A percentile compares a stretch with the other conserved stretches of the same genome.
These are phyloP conservation scores for Perizoma affinitatum DNA, from an alignment of 2,888 invertebrate genomes.

Conservation along the genomic window DNA sequence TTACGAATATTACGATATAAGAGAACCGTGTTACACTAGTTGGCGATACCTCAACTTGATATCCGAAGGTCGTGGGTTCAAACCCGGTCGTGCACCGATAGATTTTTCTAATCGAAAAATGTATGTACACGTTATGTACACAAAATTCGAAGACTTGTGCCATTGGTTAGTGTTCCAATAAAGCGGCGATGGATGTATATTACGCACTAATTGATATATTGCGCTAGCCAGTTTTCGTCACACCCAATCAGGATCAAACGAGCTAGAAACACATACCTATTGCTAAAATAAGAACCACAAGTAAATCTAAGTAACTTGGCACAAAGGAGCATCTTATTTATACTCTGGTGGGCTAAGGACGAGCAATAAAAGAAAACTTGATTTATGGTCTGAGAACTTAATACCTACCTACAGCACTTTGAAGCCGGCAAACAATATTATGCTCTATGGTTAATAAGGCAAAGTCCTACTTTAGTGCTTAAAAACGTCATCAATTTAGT, in stretches of 20 bases:
- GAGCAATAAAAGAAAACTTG: conserved; percentile 45
- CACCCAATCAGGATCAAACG: conserved; percentile 6
- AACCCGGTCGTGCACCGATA: too few relatives aligned
- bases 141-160: too few relatives aligned
- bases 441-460: conserved; percentile 4
- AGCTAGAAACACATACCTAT: background rate
- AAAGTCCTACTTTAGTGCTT: background rate
- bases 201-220: background rate
- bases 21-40: too few relatives aligned
- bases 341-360: conserved; percentile 39
- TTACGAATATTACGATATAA: too few relatives aligned
- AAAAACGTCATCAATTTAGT: background rate
- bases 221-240: conserved; percentile 2
- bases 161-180: too few relatives aligned
- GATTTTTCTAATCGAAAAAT: too few relatives aligned
- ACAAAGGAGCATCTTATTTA: conserved; percentile 36
- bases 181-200: too few relatives aligned
- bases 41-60: too few relatives aligned
- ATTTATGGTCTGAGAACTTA: conserved; percentile 39
- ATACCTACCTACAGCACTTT: conserved; percentile 1
- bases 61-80: too few relatives aligned
- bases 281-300: background rate
- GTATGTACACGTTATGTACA: too few relatives aligned
- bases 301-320: conserved; percentile 9
- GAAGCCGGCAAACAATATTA: conserved; percentile 11